Evolutionary conservation across 2,888 invertebrate genomes (phyloP), one percentile per base, ranked within the genome.

Genomic region (Drosophila cyrtoloma): DNA sequence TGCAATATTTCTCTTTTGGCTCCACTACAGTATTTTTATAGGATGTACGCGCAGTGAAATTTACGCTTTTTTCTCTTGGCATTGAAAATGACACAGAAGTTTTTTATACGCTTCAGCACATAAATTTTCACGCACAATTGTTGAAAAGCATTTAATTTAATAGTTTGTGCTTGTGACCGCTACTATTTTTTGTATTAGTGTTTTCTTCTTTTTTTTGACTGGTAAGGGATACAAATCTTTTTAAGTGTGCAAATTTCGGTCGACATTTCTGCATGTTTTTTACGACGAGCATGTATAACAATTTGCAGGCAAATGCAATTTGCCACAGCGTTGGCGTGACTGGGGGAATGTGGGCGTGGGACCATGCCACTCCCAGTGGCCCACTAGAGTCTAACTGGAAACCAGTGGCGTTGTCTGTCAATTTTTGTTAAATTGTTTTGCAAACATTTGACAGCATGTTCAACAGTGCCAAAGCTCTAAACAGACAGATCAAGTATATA

Each of bases 111-210:
- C 35, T 52, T 37, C 56, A 32, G 50, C 70, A 68, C 42, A 82
- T 81, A 82, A 80, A 82, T 82, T 72, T 56, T 65, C 63, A 75
- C 79, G 77, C 82, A 79, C 77, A 80, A 75, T 82, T 80, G 78
- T 78, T 82, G 79, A 77, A 75, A 65, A 75, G 72, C 80, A 75
- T 82, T 82, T 82, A 67, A 75, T 82, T 75, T 80, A 82, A 82
- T 82, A 77, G 74, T 75, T 70, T 68, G 59, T 56, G 63, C 55
- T 72, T 61, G 79, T 60, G 59, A 61, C 42, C 47, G 55, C 35
- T 12, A 9, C 16, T 16, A 47, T 26, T 16, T 47, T 26, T 26
- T 47, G 16, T 47, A n/a, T n/a, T 42, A 10, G 1, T 26, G 4
- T 47, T 28, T 47, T 59, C 47, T 62, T 50, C 39, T 62, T n/a